Evolutionary conservation across 2,888 invertebrate species (phyloP), one percentile per base, ranked within the genome.

Genomic region (Linnaemya vulpina): DNA sequence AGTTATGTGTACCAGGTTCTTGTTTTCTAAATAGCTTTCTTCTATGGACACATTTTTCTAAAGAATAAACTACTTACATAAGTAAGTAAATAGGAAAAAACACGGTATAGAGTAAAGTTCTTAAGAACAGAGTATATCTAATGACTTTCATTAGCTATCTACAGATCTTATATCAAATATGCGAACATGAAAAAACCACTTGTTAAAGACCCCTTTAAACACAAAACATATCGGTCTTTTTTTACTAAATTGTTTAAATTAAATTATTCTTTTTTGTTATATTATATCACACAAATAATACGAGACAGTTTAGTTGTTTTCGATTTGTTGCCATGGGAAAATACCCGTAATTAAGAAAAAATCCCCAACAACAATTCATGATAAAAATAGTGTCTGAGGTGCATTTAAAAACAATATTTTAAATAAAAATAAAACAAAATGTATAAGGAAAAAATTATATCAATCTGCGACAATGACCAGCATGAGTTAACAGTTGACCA

Each of bases 261-360:
- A 38, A 11, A 7, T 15, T 58, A 35, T 38, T 38, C 3, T 38
- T 43, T 43, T 53, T 38, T 53, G 25, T 30, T n/a, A n/a, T n/a
- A n/a, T n/a, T n/a, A 35, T 71, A 63, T 51, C 62, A 62, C 5
- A 78, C 62, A 71, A 71, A 55, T 63, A 53, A 71, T 35, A 22
- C 51, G 25, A 75, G 43, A 30, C 46, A 68, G 3, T 58, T 77
- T n/a, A 63, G 15, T 43, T 43, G 30, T 55, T 55, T 65, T 55
- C 65, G 9, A 55, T 55, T 63, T 79, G 71, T 79, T 73, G 79
- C 73, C 65, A 79, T 35, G 71, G 38, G 17, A 78, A 70, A 78
- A 53, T 30, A 55, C 40, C 58, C 22, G 4, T 46, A 46, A 46
- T 46, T 46, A 46, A 15, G n/a, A 46, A 40, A 68, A 77, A 77